phyloP scores from a whole-genome alignment of 92 coral and sea anemone genomes.

The Phenganax subtilis region DNA sequence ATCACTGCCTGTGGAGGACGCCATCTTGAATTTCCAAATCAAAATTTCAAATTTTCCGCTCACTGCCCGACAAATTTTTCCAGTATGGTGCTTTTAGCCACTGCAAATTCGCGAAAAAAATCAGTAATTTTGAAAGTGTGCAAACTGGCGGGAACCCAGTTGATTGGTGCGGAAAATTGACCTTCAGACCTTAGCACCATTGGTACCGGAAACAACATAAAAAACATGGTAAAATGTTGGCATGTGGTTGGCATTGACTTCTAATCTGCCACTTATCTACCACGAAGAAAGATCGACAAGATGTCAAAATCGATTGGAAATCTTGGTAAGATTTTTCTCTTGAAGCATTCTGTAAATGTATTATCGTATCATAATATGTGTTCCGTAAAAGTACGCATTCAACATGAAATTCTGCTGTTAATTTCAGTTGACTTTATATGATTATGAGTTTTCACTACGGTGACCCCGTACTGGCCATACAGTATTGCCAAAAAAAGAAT shows the following conservation, averaged over 20 bases:
- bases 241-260: background rate
- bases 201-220: background rate
- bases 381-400: too few species aligned
- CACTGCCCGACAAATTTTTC: background rate
- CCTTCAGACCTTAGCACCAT: background rate
- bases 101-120: background rate
- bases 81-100: background rate
- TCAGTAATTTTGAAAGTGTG: background rate
- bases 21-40: constrained; percentile 12
- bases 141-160: constrained; percentile 6
- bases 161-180: background rate
- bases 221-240: background rate
- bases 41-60: constrained; percentile 35
- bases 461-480: too few species aligned
- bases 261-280: background rate
- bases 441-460: too few species aligned
- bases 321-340: constrained; percentile 5
- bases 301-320: constrained; percentile 20
- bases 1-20: constrained; percentile 26
- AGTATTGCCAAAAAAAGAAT: too few species aligned
- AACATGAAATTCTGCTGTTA: too few species aligned
- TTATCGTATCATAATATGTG: background rate
- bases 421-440: too few species aligned
- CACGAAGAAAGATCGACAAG: constrained; percentile 7
- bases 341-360: background rate